Percentiles rank a stretch among this genome's conserved stretches.
These are phyloP conservation scores for Salminus brasiliensis DNA, from an alignment of 2,113 vertebrate genomes.

Conservation along the genomic window DNA sequence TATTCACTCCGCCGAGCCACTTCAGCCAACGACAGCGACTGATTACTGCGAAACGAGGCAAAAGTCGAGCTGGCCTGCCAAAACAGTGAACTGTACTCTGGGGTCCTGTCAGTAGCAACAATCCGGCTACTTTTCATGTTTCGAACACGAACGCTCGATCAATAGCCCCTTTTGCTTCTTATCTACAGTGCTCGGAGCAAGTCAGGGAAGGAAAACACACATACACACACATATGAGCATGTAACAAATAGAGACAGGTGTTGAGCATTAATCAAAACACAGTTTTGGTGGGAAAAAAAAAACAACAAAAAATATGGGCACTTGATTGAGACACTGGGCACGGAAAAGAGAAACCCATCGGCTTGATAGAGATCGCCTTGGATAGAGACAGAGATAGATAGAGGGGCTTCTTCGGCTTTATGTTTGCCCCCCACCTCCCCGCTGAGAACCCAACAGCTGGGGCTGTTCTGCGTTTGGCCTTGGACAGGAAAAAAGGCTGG, in stretches of 20 bases:
- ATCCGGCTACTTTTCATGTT: background rate
- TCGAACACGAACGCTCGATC: slow-evolving; percentile 14
- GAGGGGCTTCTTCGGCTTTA: background rate
- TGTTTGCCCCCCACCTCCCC: background rate
- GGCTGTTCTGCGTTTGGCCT: slow-evolving; percentile 35
- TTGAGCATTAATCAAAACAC: slow-evolving; percentile 36
- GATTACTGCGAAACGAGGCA: background rate
- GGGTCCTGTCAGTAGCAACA: background rate
- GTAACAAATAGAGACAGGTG: slow-evolving; percentile 24
- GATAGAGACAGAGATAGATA: background rate
- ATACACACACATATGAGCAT: background rate
- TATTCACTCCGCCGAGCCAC: background rate
- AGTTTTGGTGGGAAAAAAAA: slow-evolving; percentile 8
- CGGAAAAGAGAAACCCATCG: slow-evolving; percentile 9
- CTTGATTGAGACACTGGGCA: slow-evolving; percentile 15
- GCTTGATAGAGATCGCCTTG: background rate
- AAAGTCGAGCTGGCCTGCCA: background rate
- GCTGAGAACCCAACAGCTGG: slow-evolving; percentile 32
- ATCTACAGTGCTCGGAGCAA: slow-evolving; percentile 12
- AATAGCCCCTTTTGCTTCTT: background rate
- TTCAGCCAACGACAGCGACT: background rate
- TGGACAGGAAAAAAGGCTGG: slow-evolving; percentile 20
- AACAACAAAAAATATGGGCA: background rate
- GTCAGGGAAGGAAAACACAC: background rate
- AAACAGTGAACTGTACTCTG: background rate